Percentiles rank a stretch among this genome's conserved stretches.
Evolutionary conservation across 2,797 vertebrate genomes (phyloP).

Genomic region (Borostomias antarcticus): DNA sequence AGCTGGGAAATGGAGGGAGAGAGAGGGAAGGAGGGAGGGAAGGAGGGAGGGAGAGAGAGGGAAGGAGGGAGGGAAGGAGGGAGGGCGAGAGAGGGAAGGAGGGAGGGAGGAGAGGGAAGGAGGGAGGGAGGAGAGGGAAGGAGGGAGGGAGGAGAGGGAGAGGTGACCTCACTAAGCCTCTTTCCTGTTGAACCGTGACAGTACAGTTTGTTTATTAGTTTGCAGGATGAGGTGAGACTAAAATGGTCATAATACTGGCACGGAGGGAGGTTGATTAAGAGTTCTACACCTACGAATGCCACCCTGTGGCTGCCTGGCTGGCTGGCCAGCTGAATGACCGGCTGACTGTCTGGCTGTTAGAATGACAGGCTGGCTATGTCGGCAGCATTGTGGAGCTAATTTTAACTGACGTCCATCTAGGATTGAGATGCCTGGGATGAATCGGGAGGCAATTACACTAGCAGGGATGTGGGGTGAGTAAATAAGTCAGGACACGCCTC

Average conservation of each 20-base stretch:
- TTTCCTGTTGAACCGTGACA: no score
- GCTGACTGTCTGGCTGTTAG: background rate
- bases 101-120: no score
- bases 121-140: background rate
- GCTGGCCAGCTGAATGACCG: background rate
- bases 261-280: no score
- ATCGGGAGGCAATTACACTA: background rate
- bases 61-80: background rate
- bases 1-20: background rate
- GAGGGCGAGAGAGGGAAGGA: background rate
- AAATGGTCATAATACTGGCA: no score
- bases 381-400: background rate
- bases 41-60: background rate
- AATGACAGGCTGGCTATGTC: background rate
- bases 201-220: no score
- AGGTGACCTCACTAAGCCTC: background rate
- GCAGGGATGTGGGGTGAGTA: background rate
- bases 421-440: background rate
- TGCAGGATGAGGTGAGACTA: background rate
- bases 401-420: background rate
- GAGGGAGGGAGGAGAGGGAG: background rate
- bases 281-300: background rate
- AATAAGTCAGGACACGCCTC: no score
- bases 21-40: background rate
- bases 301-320: background rate